Evolutionary conservation across 2,797 vertebrate genomes (phyloP).

Genomic region (Pipistrellus nathusii): DNA sequence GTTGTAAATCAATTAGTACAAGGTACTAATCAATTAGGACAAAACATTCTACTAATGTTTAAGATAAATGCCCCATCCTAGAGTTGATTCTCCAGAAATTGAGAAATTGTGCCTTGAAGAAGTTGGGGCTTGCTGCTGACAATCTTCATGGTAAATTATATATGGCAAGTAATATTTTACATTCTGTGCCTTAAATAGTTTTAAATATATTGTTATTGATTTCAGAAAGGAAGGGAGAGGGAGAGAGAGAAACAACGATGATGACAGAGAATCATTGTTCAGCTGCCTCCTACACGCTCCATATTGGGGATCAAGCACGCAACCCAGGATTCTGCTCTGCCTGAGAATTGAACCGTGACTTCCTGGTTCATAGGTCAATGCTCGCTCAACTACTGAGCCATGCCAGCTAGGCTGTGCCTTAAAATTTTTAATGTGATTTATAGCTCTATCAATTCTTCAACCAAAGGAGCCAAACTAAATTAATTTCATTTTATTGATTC

Average conservation of each 20-base stretch:
- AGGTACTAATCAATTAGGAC: neutral
- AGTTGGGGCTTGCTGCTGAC: neutral
- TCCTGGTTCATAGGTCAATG: too few relatives aligned
- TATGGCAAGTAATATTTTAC: neutral
- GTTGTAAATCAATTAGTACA: neutral
- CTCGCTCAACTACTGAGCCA: too few relatives aligned
- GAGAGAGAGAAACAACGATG: too few relatives aligned
- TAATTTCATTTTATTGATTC: conserved; percentile 44
- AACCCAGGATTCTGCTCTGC: too few relatives aligned
- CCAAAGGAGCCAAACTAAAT: neutral
- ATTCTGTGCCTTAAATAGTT: neutral
- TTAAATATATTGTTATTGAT: too few relatives aligned
- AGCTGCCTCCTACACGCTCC: too few relatives aligned
- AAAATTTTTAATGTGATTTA: conserved; percentile 21
- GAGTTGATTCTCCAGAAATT: neutral
- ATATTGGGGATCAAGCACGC: too few relatives aligned
- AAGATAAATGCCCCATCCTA: neutral
- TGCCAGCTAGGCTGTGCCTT: neutral
- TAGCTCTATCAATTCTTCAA: conserved; percentile 1
- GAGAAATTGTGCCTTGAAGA: neutral
- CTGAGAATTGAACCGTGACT: too few relatives aligned
- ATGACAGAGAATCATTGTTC: too few relatives aligned
- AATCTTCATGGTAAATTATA: neutral
- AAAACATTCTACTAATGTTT: neutral
- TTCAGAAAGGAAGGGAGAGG: too few relatives aligned